phyloP scores from a whole-genome alignment of 23 tunicate species.

The Ciona savignyi region DNA sequence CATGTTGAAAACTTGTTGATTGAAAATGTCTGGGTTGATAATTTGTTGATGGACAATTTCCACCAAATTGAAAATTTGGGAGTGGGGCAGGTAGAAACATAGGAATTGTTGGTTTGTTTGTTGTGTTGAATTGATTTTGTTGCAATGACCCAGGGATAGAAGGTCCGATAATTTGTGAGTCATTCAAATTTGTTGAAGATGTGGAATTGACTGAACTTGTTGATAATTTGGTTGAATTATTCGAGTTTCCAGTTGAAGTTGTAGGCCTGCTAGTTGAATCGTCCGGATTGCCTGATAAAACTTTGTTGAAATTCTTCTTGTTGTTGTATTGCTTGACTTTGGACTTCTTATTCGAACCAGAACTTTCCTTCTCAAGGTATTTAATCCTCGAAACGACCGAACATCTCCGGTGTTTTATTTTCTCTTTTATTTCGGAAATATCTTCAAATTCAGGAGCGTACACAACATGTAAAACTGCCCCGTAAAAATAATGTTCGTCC shows the following conservation, averaged over 20 bases:
- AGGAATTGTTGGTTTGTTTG: no score
- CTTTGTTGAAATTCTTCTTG: background rate
- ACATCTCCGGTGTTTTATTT: slow-evolving; percentile 41
- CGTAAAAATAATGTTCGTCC: slow-evolving; percentile 80
- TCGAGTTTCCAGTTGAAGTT: background rate
- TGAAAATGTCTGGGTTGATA: no score
- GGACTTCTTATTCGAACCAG: background rate
- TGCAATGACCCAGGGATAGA: no score
- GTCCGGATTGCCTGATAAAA: background rate
- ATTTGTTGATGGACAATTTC: no score
- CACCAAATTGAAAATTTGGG: no score
- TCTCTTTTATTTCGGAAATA: slow-evolving; percentile 43
- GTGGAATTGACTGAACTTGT: background rate
- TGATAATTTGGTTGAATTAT: background rate
- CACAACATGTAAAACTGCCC: slow-evolving; percentile 61
- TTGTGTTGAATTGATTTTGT: no score
- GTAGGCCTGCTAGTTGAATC: background rate
- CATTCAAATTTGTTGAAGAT: background rate
- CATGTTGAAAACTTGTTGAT: no score
- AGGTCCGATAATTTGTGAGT: no score
- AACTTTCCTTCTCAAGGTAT: slow-evolving; percentile 19
- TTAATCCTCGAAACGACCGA: slow-evolving; percentile 33
- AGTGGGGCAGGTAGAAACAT: no score
- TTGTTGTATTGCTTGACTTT: slow-evolving; percentile 2
- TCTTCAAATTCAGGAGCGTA: slow-evolving; percentile 87